Percentiles rank a stretch among this genome's conserved stretches.
Conservation (phyloP, 2,113 vertebrate genomes). For the Aptenodytes patagonicus region DNA sequence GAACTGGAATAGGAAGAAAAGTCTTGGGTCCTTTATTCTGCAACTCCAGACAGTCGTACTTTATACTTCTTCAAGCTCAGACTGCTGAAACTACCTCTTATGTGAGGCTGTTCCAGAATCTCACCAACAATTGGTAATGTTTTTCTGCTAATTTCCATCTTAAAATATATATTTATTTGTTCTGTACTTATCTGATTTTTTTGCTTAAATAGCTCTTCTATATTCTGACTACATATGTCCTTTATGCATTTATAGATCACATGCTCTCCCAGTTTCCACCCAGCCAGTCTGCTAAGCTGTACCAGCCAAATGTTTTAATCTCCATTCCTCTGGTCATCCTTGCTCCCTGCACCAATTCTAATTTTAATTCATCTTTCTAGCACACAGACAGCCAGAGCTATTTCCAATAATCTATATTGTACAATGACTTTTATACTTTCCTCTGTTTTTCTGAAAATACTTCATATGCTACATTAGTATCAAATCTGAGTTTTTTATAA, state of each 20-base stretch:
- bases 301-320: background rate
- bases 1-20: background rate
- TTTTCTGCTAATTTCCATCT: background rate
- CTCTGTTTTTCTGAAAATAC: background rate
- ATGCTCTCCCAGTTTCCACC: background rate
- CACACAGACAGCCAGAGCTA: background rate
- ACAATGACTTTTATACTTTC: background rate
- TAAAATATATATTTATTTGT: background rate
- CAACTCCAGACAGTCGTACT: background rate
- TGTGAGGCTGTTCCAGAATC: background rate
- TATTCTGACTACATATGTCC: slow-evolving; percentile 8
- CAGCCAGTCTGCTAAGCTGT: background rate
- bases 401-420: background rate
- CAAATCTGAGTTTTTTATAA: background rate
- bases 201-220: background rate
- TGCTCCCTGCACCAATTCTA: background rate
- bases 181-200: background rate
- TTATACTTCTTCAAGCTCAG: background rate
- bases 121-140: background rate
- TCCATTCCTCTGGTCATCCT: background rate
- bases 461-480: background rate
- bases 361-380: background rate
- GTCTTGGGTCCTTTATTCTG: background rate
- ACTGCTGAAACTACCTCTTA: background rate
- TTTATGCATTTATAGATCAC: slow-evolving; percentile 11